Evolutionary conservation across 2,113 vertebrate species (phyloP), one percentile per base, ranked within the genome.

Genomic region (Phrynosoma blainvillii): DNA sequence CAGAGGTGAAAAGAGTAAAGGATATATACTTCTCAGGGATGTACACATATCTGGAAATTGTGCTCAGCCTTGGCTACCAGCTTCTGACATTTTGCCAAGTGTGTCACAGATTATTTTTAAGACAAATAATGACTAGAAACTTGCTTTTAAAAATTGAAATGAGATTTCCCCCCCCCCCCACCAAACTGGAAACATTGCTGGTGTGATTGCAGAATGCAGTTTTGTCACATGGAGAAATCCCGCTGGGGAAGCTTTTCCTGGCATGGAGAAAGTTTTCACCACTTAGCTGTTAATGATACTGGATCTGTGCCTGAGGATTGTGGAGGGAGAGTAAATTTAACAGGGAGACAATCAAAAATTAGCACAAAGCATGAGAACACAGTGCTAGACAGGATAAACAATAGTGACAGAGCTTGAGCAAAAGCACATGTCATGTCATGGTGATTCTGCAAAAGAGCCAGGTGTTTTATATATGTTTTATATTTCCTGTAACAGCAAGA

Each of bases 311-410:
- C 54, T 59, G 84, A 52, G 40, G 82, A 89, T 32, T 9, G 30
- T 81, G 47, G 5, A 86, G 81, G 0, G 2, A 36, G 18, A 21
- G 21, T 21, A 90, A 84, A 23, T 73, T 25, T 1, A 25, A 9
- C 6, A 5, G 56, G 18, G 52, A 56, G 66, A 8, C 36, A 32
- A n/a, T 7, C 1, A 2, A 47, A 42, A 36, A 14, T 79, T 80
- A 47, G 81, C 47, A 52, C 82, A 74, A 21, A 1, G 6, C 77
- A 12, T 84, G 70, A 47, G 83, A 91, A 75, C 1, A 1, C 12
- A 0, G 0, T 0, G 0, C 0, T 18, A 0, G 0, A 1, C 30
- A 36, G 42, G 73, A 80, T 36, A 27, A 42, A 75, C 40, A 75
- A 14, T 66, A 82, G 27, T 77, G 86, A 62, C 2, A 20, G 78